These are phyloP conservation scores for Cerceris ruficornis DNA, from an alignment of 2,888 invertebrate genomes.

Conservation along the genomic window DNA sequence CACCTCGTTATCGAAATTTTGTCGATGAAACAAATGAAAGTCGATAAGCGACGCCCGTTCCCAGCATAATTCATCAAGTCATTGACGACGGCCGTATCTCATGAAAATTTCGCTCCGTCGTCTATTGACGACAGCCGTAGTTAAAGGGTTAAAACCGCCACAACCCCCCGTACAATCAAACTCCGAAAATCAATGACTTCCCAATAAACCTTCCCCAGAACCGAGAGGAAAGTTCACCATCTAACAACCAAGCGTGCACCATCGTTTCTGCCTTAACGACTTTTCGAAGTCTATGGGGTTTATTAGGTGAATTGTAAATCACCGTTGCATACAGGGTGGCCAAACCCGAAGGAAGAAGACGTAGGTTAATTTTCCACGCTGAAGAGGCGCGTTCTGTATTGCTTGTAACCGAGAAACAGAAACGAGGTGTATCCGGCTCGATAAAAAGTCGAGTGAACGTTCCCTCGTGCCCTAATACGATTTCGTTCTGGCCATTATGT, in stretches of 20 bases:
- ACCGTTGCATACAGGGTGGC: conserved; percentile 51
- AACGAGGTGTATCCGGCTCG: conserved; percentile 71
- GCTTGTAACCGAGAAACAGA: conserved; percentile 50
- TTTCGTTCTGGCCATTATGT: conserved; percentile 76
- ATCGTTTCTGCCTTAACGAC: neutral
- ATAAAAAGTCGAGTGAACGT: conserved; percentile 71
- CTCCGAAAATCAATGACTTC: too few species aligned
- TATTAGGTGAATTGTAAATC: conserved; percentile 40
- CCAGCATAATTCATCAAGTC: too few species aligned
- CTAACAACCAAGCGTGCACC: neutral
- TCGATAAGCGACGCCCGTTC: too few species aligned
- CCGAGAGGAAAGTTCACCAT: neutral
- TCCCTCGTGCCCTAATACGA: conserved; percentile 74
- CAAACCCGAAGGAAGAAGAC: conserved; percentile 28
- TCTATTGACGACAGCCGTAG: too few species aligned
- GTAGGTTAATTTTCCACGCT: conserved; percentile 50
- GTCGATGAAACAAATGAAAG: too few species aligned
- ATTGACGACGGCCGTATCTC: too few species aligned
- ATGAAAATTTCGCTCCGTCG: too few species aligned
- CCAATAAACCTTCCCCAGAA: neutral
- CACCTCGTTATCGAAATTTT: too few species aligned
- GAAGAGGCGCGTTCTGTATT: conserved; percentile 16
- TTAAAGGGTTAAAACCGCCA: too few species aligned
- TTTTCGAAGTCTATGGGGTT: neutral
- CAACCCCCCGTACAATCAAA: too few species aligned